A percentile compares a stretch with the other conserved stretches of the same genome.
These are phyloP conservation scores for Cyanistes caeruleus DNA, from an alignment of 2,113 vertebrate genomes.

Conservation along the genomic window DNA sequence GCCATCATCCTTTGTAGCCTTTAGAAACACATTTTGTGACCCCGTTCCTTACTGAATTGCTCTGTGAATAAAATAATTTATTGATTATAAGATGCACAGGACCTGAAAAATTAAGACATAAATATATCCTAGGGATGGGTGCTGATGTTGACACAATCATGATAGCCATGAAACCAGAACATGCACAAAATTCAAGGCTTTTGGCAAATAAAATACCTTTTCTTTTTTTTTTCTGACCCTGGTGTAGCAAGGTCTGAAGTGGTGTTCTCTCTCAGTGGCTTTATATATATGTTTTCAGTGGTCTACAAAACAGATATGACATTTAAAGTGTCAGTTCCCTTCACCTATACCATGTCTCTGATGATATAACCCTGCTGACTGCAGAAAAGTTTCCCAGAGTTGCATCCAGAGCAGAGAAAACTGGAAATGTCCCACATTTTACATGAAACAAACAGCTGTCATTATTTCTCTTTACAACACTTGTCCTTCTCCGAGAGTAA, in stretches of 20 bases:
- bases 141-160: background rate
- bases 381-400: background rate
- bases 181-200: rapidly evolving
- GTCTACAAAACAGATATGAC: background rate
- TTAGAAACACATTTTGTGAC: background rate
- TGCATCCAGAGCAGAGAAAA: background rate
- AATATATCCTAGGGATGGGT: background rate
- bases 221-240: background rate
- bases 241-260: background rate
- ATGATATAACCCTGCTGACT: rapidly evolving
- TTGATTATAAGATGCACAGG: background rate
- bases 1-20: background rate
- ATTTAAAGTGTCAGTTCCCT: background rate
- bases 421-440: background rate
- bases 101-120: background rate
- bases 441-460: background rate
- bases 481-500: background rate
- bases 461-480: background rate
- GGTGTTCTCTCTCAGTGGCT: background rate
- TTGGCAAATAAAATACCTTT: background rate
- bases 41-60: background rate
- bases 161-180: background rate
- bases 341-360: background rate
- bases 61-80: background rate
- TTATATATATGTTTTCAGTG: background rate